Base-by-base conservation (phyloP, 2,113 vertebrate genomes). In the Leptobrachium ailaonicum region DNA sequence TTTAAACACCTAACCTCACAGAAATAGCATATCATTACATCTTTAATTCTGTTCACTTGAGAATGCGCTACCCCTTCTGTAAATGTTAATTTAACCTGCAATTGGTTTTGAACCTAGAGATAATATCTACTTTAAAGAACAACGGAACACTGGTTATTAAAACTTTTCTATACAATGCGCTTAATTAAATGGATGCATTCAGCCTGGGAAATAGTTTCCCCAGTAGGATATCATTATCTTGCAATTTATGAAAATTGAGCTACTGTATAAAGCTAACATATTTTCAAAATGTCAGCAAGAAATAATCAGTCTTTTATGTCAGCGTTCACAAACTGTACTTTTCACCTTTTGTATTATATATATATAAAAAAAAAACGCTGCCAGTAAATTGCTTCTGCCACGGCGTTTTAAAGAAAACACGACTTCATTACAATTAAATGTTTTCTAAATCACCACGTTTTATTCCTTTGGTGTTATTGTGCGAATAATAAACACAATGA, bases 251-350 rank as follows among this genome's bases (percentile, higher is more conserved):
- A 71, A 58, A 47, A 79, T 50, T 71, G 68, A 79, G 56, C 43
- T 63, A 20, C 76, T 11, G 44, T 40, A 10, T 43, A 53, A 71
- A 64, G 41, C 54, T 79, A 63, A 14, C 44, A 71, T 64, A 62
- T 71, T 79, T 71, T 79, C 11, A 53, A 71, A 79, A 79, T 79
- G 76, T 79, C 67, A 79, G 32, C n/a, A n/a, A 71, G 68, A 41
- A 71, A 64, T 71, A 79, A 79, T 79, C 76, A 72, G 75, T 53
- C 56, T 64, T 50, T 63, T 64, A 71, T 79, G 58, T 70, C 53
- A 40, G 5, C 60, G 76, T 60, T 70, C 76, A 70, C 53, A 70
- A 20, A 47, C 66, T 71, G 56, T 63, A 63, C 68, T 71, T 47
- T 71, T 63, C 56, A 70, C 41, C 3, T 62, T 32, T 71, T 10